These are phyloP conservation scores for Lysandra coridon DNA, from an alignment of 2,888 invertebrate species.

Conservation along the genomic window DNA sequence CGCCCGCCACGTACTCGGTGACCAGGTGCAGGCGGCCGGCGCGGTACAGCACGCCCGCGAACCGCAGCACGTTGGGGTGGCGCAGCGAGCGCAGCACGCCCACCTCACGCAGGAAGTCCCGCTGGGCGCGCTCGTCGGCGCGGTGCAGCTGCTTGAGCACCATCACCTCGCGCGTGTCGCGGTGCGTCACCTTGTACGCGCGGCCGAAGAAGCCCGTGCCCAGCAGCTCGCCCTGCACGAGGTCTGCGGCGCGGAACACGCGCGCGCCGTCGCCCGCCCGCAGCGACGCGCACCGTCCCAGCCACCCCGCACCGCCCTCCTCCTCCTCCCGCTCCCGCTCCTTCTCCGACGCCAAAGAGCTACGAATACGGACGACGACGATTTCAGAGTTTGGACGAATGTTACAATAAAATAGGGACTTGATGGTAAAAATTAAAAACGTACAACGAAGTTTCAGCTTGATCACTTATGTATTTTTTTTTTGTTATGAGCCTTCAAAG, in stretches of 20 bases:
- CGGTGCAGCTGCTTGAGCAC: conserved; percentile 96
- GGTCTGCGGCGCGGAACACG: conserved; percentile 94
- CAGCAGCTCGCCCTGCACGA: conserved; percentile 92
- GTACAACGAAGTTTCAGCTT: no score
- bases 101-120: conserved; percentile 96
- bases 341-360: conserved; percentile 9
- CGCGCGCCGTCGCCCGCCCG: conserved; percentile 79
- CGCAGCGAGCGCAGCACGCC: conserved; percentile 93
- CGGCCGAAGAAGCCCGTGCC: conserved; percentile 98
- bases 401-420: no score
- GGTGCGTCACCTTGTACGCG: conserved; percentile 94
- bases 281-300: conserved; percentile 90
- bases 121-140: conserved; percentile 96
- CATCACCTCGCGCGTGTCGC: conserved; percentile 95
- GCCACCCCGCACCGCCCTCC: conserved; percentile 52
- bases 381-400: no score
- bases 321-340: conserved; percentile 44
- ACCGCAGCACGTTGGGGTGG: conserved; percentile 94
- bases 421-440: no score
- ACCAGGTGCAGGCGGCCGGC: conserved; percentile 94
- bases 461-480: no score
- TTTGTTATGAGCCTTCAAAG: no score
- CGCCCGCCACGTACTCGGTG: conserved; percentile 95
- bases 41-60: conserved; percentile 96
- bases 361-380: not conserved